Evolutionary conservation across 2,113 vertebrate genomes (phyloP).

Genomic region (Cynocephalus volans): DNA sequence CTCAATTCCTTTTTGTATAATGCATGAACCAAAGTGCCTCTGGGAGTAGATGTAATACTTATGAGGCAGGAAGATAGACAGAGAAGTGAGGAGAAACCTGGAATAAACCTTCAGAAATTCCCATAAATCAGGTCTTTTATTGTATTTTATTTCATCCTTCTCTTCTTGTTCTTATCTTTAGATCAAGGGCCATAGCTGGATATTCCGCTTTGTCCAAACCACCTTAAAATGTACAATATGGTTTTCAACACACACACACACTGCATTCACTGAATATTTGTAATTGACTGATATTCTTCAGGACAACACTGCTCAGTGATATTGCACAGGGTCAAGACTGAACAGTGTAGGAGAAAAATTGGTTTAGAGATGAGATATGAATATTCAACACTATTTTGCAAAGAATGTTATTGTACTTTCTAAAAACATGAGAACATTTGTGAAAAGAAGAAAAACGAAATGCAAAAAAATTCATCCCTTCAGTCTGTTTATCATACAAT

Average conservation of each 20-base stretch:
- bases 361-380: slow-evolving; percentile 55
- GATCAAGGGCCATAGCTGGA: not conserved
- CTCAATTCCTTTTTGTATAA: slow-evolving; percentile 55
- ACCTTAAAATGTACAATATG: not conserved
- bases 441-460: slow-evolving; percentile 66
- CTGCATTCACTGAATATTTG: slow-evolving; percentile 32
- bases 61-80: not conserved
- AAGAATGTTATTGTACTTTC: slow-evolving; percentile 55
- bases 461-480: not conserved
- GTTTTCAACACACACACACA: not conserved
- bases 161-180: slow-evolving; percentile 49
- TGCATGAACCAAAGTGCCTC: slow-evolving; percentile 47
- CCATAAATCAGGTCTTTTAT: not conserved
- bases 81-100: not conserved
- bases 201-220: slow-evolving; percentile 49
- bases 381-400: slow-evolving; percentile 68
- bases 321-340: slow-evolving; percentile 28
- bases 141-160: slow-evolving; percentile 47
- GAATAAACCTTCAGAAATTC: slow-evolving; percentile 29
- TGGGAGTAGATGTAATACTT: slow-evolving; percentile 32
- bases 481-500: slow-evolving; percentile 32
- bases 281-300: slow-evolving; percentile 70
- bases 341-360: slow-evolving; percentile 71
- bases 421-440: slow-evolving; percentile 68
- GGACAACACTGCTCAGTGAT: slow-evolving; percentile 8